Evolutionary conservation across 2,113 vertebrate species (phyloP).

Genomic region (Hydropotes inermis): DNA sequence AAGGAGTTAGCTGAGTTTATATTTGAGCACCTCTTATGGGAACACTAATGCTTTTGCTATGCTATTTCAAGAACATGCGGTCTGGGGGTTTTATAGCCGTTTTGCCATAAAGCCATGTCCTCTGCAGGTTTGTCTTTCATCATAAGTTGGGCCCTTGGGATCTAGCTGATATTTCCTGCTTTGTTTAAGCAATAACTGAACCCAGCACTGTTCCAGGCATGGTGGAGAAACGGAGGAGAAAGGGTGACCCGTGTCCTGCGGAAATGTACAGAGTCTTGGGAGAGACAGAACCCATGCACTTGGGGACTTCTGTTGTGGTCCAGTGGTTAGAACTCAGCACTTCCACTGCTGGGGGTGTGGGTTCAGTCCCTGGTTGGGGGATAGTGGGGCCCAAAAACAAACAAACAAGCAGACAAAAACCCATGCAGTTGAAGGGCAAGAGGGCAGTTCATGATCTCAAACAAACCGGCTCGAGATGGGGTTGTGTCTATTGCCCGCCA

Average conservation of each 20-base stretch:
- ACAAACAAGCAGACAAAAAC: neutral
- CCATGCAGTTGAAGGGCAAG: neutral
- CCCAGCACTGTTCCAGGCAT: no score
- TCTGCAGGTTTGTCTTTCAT: neutral
- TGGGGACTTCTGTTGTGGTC: neutral
- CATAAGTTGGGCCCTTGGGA: neutral
- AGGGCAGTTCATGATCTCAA: neutral
- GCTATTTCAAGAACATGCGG: neutral
- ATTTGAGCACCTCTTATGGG: neutral
- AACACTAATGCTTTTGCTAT: neutral
- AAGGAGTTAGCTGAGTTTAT: neutral
- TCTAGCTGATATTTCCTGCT: neutral
- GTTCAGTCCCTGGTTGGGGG: neutral
- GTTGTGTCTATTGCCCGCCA: accelerated
- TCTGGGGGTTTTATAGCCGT: neutral
- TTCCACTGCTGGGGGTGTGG: neutral
- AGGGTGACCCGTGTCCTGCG: accelerated
- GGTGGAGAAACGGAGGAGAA: neutral
- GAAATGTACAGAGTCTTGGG: neutral
- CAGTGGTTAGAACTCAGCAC: neutral
- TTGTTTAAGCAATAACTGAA: neutral
- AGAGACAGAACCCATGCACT: neutral
- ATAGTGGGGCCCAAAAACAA: neutral
- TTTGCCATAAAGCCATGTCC: neutral
- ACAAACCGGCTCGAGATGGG: neutral